Evolutionary conservation across 2,888 invertebrate species (phyloP).

Genomic region (Salticus scenicus): DNA sequence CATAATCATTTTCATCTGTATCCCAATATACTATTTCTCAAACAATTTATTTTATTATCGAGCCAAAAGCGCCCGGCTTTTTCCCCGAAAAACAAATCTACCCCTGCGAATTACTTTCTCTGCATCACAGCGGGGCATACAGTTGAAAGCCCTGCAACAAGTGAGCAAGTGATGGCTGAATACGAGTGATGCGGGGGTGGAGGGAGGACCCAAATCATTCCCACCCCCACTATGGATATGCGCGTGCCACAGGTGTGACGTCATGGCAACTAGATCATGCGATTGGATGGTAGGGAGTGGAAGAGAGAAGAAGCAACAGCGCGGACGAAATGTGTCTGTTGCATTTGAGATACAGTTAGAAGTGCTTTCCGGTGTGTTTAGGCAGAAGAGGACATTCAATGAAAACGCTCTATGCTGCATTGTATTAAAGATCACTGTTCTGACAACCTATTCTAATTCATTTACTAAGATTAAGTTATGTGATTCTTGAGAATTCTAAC

Average conservation of each 20-base stretch:
- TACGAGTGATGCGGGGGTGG: not conserved
- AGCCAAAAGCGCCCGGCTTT: no score
- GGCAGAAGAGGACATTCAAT: not conserved
- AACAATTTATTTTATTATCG: no score
- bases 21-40: no score
- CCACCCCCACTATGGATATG: conserved; percentile 7
- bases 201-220: conserved; percentile 2
- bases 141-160: conserved; percentile 19
- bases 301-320: conserved; percentile 8
- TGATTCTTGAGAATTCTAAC: not conserved
- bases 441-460: not conserved
- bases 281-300: conserved; percentile 1
- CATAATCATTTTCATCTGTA: no score
- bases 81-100: conserved; percentile 5
- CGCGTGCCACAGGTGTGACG: conserved; percentile 19
- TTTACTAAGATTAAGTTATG: not conserved
- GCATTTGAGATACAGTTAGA: conserved; percentile 5
- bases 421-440: not conserved
- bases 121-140: not conserved
- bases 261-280: conserved; percentile 6
- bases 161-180: conserved; percentile 7
- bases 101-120: conserved; percentile 9
- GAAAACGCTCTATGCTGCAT: not conserved
- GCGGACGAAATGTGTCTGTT: conserved; percentile 9
- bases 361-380: not conserved